Evolutionary conservation across 2,113 vertebrate genomes (phyloP).

Genomic region (Chaetorhynchus papuensis): DNA sequence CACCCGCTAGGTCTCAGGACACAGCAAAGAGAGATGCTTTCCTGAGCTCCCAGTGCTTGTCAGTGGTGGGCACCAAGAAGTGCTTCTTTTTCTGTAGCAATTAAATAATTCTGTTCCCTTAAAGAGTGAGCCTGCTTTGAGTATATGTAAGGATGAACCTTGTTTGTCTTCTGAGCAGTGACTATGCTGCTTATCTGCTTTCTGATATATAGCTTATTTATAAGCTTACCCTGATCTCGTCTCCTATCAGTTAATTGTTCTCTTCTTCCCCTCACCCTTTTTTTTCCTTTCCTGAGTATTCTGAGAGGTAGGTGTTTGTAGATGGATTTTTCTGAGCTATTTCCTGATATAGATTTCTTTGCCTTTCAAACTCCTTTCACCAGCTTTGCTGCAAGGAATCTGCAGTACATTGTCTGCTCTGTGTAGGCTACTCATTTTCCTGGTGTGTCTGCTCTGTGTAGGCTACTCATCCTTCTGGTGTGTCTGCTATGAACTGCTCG

Average conservation of each 20-base stretch:
- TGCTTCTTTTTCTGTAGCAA: not conserved
- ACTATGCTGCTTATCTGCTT: not conserved
- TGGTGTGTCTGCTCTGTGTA: not conserved
- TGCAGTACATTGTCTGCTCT: not conserved
- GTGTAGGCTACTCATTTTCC: not conserved
- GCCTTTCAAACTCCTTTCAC: not conserved
- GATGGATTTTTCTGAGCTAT: not conserved
- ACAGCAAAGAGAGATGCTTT: rapidly evolving
- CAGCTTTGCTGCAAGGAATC: not conserved
- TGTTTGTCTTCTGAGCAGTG: not conserved
- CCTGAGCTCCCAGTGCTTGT: not conserved
- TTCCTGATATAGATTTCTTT: not conserved
- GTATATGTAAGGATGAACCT: not conserved
- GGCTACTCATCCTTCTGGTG: not conserved
- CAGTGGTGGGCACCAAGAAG: not conserved
- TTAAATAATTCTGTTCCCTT: not conserved
- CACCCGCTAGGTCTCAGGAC: not conserved
- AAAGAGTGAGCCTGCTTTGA: not conserved
- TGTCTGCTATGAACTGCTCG: not conserved
- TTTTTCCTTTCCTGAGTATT: not conserved
- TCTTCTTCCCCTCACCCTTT: not conserved
- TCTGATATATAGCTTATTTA: not conserved
- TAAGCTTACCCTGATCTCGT: not conserved
- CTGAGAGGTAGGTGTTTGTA: not conserved
- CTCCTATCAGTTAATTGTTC: not conserved